These are phyloP conservation scores for Mirza zaza DNA, from an alignment of 2,113 vertebrate genomes.

Conservation along the genomic window DNA sequence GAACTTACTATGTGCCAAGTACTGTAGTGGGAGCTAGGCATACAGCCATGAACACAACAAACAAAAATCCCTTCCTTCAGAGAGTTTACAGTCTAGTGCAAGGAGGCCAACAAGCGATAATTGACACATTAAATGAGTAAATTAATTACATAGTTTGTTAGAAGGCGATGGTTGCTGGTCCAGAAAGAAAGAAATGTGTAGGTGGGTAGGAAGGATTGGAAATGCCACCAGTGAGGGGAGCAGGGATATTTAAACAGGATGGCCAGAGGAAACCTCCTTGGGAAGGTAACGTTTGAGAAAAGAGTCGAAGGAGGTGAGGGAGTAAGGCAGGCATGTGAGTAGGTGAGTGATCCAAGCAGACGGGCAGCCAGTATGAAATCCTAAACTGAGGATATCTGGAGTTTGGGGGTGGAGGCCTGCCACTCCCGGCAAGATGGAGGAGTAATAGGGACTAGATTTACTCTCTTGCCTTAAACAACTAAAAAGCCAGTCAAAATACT, in stretches of 20 bases:
- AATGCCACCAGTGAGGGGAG: not conserved
- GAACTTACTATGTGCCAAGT: not conserved
- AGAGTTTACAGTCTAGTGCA: not conserved
- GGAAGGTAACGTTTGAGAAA: not conserved
- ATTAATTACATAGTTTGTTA: not conserved
- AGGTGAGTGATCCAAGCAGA: not conserved
- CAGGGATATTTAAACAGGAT: not conserved
- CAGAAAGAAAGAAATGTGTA: not conserved
- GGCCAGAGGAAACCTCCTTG: not conserved
- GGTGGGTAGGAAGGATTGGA: not conserved
- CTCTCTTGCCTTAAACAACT: not conserved
- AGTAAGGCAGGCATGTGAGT: not conserved
- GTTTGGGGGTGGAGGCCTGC: not conserved
- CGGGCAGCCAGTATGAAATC: too few relatives aligned
- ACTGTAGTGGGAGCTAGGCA: not conserved
- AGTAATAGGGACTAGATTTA: not conserved
- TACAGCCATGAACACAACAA: not conserved
- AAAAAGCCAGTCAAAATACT: not conserved
- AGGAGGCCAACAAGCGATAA: not conserved
- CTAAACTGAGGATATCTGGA: not conserved
- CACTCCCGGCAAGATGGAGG: not conserved
- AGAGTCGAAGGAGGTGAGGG: not conserved
- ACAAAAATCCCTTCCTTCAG: constrained; percentile 1
- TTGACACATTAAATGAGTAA: not conserved
- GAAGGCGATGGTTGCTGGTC: not conserved